A percentile compares a stretch with the other conserved stretches of the same genome.
phyloP scores from a whole-genome alignment of 2,888 invertebrate genomes.

The Dasypolia templi region DNA sequence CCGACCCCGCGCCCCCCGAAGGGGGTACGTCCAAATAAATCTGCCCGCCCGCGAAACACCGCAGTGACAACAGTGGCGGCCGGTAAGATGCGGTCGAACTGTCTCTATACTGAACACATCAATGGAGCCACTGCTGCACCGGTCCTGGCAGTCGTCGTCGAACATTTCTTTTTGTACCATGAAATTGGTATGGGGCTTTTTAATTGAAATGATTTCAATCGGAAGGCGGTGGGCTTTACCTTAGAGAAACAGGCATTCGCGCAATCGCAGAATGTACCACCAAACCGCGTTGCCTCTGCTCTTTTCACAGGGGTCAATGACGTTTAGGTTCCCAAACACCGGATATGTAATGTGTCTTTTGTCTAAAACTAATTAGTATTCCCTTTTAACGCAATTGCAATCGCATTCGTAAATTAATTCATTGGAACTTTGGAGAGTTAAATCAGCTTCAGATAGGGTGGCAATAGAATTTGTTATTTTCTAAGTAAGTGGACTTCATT shows the following conservation, averaged over 20 bases:
- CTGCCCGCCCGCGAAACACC: constrained; percentile 91
- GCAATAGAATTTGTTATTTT: background rate
- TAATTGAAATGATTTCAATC: constrained; percentile 86
- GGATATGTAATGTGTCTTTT: constrained; percentile 73
- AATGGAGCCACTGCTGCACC: constrained; percentile 16
- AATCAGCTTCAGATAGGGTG: constrained; percentile 2
- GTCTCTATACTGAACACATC: constrained; percentile 78
- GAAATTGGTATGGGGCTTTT: constrained; percentile 76
- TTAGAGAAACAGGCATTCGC: constrained; percentile 89
- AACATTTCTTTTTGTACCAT: constrained; percentile 7
- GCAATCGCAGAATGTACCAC: constrained; percentile 82
- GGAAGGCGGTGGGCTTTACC: constrained; percentile 82
- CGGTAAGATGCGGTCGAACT: constrained; percentile 89
- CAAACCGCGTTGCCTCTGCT: constrained; percentile 83
- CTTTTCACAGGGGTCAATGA: constrained; percentile 85
- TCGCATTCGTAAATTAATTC: constrained; percentile 6
- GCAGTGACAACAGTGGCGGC: constrained; percentile 89
- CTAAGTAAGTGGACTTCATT: background rate
- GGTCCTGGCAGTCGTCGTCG: constrained; percentile 7
- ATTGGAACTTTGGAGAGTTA: background rate
- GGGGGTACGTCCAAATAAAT: constrained; percentile 91
- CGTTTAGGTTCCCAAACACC: constrained; percentile 79
- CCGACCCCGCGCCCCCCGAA: constrained; percentile 84
- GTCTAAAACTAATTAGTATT: constrained; percentile 34
- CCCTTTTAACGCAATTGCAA: constrained; percentile 16